Conservation (phyloP, 2,888 invertebrate species). For the Diogma glabrata region DNA sequence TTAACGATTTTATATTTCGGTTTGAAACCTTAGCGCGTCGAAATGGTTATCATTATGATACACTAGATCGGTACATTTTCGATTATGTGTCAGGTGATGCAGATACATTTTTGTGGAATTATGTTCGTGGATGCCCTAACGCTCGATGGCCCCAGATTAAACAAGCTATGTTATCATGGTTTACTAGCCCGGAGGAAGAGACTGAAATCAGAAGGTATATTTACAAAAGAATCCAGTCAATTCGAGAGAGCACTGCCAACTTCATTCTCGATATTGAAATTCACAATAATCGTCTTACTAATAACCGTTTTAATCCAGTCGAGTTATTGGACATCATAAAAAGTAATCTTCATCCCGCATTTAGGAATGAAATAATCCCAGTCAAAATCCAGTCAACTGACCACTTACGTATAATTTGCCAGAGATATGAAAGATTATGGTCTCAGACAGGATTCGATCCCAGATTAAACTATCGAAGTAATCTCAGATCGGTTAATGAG, state of each 20-base stretch:
- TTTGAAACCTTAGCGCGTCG: slow-evolving; percentile 1
- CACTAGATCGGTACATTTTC: background rate
- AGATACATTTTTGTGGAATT: background rate
- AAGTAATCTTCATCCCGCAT: background rate
- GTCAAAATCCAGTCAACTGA: no score
- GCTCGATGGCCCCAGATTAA: background rate
- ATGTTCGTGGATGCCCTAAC: background rate
- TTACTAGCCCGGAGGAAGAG: background rate
- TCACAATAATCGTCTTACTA: no score
- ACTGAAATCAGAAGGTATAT: background rate
- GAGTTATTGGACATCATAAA: background rate
- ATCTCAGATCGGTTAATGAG: no score
- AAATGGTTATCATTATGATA: background rate
- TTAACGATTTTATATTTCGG: background rate
- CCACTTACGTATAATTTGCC: background rate
- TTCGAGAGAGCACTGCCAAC: no score
- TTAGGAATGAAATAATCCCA: no score
- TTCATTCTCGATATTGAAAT: no score
- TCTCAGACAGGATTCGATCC: background rate
- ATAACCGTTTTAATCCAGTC: no score
- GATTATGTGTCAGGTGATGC: background rate
- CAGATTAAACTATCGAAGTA: no score
- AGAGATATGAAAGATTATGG: background rate
- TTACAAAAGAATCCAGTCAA: no score
- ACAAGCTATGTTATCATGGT: background rate